Percentiles rank a stretch among this genome's conserved stretches.
Conservation (phyloP, 2,113 vertebrate species). For the Sinocyclocheilus anshuiensis region DNA sequence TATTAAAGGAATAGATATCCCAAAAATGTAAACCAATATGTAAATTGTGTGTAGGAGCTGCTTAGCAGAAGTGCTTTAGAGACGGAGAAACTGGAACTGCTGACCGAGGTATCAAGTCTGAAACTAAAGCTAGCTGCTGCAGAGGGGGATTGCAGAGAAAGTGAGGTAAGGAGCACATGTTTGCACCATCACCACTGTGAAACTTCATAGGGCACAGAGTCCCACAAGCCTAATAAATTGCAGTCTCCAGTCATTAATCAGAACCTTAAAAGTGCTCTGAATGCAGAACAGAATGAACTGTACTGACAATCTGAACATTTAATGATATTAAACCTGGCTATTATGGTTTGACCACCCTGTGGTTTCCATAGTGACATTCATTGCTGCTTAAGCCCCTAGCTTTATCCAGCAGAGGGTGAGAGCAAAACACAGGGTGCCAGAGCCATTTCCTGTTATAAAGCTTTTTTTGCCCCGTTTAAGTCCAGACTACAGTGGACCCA, state of each 20-base stretch:
- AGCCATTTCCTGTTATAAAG: conserved; percentile 71
- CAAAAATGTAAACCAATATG: not conserved
- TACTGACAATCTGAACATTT: conserved; percentile 16
- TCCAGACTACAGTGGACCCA: conserved; percentile 37
- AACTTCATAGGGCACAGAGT: not conserved
- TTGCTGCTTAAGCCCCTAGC: conserved; percentile 40
- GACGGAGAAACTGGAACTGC: conserved; percentile 93
- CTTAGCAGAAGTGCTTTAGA: conserved; percentile 87
- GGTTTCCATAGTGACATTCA: conserved; percentile 24
- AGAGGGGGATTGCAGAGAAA: conserved; percentile 86
- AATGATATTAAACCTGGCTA: conserved; percentile 14
- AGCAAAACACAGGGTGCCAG: conserved; percentile 48
- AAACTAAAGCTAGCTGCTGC: conserved; percentile 87
- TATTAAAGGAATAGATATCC: not conserved
- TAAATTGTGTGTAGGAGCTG: conserved; percentile 81
- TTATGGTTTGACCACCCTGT: conserved; percentile 32
- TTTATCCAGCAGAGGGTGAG: conserved; percentile 21
- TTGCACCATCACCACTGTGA: not conserved
- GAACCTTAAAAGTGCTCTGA: not conserved
- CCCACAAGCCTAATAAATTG: not conserved
- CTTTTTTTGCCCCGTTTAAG: conserved; percentile 9
- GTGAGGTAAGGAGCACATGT: conserved; percentile 75
- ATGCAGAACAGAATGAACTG: not conserved
- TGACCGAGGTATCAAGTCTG: conserved; percentile 91
- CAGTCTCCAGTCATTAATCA: not conserved